A percentile compares a stretch with the other conserved stretches of the same genome.
Conservation (phyloP, 2,797 vertebrate genomes). For the Tadarida brasiliensis region DNA sequence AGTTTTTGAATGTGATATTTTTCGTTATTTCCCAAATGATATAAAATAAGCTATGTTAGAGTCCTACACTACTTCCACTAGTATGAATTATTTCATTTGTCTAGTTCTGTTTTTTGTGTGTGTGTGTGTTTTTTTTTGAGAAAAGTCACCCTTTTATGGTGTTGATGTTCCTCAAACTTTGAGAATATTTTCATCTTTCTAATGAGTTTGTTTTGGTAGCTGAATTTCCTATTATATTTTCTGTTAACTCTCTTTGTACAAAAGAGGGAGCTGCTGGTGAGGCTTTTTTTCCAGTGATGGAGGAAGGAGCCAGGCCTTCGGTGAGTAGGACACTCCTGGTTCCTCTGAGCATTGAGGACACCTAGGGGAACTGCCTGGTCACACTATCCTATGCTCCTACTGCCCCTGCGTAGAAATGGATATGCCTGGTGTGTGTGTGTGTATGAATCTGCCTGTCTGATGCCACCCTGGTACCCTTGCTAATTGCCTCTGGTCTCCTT, state of each 20-base stretch:
- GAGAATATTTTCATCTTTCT: not conserved
- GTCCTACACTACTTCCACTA: not conserved
- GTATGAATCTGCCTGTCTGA: not conserved
- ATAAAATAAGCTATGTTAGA: not conserved
- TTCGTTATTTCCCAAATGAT: not conserved
- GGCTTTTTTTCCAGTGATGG: not conserved
- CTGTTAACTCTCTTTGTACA: not conserved
- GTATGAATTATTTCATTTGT: slow-evolving; percentile 7
- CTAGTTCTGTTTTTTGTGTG: not conserved
- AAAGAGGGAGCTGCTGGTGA: not conserved
- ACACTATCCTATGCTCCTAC: not conserved
- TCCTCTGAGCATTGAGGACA: not conserved
- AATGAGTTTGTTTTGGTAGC: not conserved
- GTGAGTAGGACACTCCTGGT: not conserved
- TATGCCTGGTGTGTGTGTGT: not conserved
- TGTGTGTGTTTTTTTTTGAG: not conserved
- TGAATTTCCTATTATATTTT: not conserved
- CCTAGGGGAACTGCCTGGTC: not conserved
- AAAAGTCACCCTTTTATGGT: not conserved
- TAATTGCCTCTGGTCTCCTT: not conserved
- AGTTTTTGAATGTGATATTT: not conserved
- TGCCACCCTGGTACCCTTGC: not conserved
- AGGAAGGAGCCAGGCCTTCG: not conserved
- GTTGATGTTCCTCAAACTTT: slow-evolving; percentile 10
- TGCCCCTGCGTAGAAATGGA: not conserved